These are phyloP conservation scores for Odobenus rosmarus DNA, from an alignment of 2,113 vertebrate genomes.

Conservation along the genomic window DNA sequence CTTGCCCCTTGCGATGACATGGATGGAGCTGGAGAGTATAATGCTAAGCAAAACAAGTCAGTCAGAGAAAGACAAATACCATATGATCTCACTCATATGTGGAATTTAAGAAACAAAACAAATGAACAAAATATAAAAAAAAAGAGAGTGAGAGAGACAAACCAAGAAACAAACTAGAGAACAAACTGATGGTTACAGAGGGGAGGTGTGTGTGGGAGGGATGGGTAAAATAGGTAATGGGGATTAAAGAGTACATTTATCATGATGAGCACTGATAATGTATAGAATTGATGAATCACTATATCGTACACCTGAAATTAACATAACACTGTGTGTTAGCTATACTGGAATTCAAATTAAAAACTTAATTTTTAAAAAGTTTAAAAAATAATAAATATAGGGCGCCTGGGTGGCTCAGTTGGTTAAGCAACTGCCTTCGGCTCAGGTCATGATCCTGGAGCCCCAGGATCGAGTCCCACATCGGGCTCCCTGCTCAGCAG, in stretches of 20 bases:
- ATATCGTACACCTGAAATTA: background rate
- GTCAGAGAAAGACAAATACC: background rate
- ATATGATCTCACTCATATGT: background rate
- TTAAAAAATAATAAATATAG: background rate
- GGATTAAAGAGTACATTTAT: background rate
- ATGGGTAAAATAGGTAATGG: background rate
- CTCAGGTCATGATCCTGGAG: too few species aligned
- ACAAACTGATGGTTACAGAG: background rate
- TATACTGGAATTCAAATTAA: background rate
- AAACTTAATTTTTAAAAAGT: background rate
- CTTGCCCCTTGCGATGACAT: background rate
- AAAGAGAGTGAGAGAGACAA: background rate
- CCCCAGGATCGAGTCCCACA: too few species aligned
- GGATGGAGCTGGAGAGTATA: background rate
- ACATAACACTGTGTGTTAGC: background rate
- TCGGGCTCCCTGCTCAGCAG: too few species aligned
- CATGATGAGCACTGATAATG: background rate
- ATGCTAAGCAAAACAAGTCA: background rate
- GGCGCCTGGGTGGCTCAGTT: too few species aligned
- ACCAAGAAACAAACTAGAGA: background rate
- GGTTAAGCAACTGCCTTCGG: too few species aligned
- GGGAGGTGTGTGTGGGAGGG: background rate
- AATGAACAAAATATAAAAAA: background rate
- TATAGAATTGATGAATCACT: background rate
- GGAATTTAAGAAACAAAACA: background rate